Conservation (phyloP, 2,797 vertebrate species). For the Bradypus variegatus region DNA sequence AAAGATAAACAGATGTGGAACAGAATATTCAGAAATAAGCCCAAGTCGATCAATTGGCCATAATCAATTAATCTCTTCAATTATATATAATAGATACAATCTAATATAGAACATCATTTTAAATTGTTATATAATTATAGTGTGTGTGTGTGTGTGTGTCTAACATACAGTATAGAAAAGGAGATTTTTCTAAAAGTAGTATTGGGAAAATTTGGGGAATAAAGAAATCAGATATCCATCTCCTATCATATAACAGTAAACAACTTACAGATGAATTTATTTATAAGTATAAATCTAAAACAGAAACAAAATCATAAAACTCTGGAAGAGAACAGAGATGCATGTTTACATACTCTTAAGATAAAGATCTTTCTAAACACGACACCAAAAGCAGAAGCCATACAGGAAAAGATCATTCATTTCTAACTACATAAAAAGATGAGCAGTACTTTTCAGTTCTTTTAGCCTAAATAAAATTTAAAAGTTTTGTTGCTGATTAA, state of each 20-base stretch:
- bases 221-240: background rate
- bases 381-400: background rate
- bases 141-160: background rate
- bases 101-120: too few relatives aligned
- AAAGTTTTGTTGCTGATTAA: background rate
- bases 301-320: background rate
- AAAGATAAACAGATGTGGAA: background rate
- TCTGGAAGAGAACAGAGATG: background rate
- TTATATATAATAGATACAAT: background rate
- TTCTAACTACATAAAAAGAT: background rate
- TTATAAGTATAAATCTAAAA: background rate
- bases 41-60: background rate
- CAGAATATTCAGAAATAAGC: background rate
- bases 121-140: background rate
- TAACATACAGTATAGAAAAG: background rate
- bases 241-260: background rate
- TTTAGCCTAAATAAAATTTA: background rate
- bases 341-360: background rate
- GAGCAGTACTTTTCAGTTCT: background rate
- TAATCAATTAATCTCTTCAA: background rate
- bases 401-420: background rate
- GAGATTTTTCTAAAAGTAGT: background rate
- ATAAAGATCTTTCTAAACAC: background rate
- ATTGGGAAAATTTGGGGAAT: background rate
- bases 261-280: background rate